phyloP scores from a whole-genome alignment of 2,888 invertebrate species.

The Lepidocyrtinus sp. region DNA sequence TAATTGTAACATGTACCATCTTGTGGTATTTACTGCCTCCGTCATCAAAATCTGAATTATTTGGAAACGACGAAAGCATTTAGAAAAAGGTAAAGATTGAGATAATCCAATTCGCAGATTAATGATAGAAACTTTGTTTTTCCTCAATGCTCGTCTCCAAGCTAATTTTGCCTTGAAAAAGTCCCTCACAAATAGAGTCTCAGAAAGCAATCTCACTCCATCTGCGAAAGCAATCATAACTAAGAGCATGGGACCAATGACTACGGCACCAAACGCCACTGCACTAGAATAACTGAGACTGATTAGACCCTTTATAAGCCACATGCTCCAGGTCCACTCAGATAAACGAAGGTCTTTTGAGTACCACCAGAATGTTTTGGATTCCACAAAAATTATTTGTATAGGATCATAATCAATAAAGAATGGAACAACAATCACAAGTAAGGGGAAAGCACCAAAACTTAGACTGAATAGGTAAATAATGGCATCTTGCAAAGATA shows the following conservation, averaged over 20 bases:
- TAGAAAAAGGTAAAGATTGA: too few species aligned
- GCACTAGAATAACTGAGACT: neutral
- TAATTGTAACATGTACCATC: neutral
- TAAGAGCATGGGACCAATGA: neutral
- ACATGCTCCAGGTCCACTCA: neutral
- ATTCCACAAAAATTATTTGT: neutral
- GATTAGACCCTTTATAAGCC: neutral
- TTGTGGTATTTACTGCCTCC: neutral
- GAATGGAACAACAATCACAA: neutral
- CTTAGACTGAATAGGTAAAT: neutral
- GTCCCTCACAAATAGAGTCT: too few species aligned
- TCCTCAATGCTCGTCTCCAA: too few species aligned
- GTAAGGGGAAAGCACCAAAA: neutral
- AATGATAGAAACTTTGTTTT: too few species aligned
- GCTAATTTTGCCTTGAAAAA: too few species aligned
- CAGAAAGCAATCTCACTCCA: too few species aligned
- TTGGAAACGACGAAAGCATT: neutral
- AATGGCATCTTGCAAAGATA: neutral
- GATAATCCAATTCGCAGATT: too few species aligned
- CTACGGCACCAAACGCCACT: neutral
- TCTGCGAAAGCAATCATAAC: neutral
- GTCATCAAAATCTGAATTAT: neutral
- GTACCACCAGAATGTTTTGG: neutral
- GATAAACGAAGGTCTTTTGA: neutral
- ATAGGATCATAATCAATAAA: neutral